Evolutionary conservation across 2,113 vertebrate species (phyloP).

Genomic region (Psittacula cyanocephala): DNA sequence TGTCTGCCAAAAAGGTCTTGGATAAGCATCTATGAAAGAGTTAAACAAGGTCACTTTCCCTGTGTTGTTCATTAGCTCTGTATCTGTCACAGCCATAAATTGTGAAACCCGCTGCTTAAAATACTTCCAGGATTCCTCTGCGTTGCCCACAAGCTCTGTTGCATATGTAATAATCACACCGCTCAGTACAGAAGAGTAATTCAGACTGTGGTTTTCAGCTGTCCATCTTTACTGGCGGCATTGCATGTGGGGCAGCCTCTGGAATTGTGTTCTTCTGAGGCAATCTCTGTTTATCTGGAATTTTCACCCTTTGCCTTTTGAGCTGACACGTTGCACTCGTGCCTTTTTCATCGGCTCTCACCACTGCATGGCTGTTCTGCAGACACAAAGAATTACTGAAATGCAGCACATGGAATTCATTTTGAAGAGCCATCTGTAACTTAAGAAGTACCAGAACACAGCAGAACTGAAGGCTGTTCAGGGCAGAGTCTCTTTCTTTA

Average conservation of each 20-base stretch:
- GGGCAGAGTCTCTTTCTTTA: neutral
- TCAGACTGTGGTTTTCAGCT: slow-evolving; percentile 18
- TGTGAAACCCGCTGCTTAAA: slow-evolving; percentile 30
- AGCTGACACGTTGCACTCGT: neutral
- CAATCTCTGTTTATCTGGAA: neutral
- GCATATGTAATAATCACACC: neutral
- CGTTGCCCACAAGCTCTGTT: neutral
- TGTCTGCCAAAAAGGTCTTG: neutral
- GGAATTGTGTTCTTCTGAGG: neutral
- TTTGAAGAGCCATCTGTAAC: neutral
- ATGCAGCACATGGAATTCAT: neutral
- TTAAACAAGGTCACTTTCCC: neutral
- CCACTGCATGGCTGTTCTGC: neutral
- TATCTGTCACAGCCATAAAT: slow-evolving; percentile 4
- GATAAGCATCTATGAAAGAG: neutral
- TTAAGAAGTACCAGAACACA: neutral
- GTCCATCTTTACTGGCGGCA: neutral
- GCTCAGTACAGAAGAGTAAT: neutral
- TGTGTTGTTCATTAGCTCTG: neutral
- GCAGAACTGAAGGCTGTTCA: neutral
- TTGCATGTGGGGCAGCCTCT: neutral
- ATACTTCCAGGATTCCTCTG: slow-evolving; percentile 16
- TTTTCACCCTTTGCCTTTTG: neutral
- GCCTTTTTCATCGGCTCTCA: neutral
- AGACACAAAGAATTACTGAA: neutral